Conservation (phyloP, 2,888 invertebrate species). For the Strigamia maritima region DNA sequence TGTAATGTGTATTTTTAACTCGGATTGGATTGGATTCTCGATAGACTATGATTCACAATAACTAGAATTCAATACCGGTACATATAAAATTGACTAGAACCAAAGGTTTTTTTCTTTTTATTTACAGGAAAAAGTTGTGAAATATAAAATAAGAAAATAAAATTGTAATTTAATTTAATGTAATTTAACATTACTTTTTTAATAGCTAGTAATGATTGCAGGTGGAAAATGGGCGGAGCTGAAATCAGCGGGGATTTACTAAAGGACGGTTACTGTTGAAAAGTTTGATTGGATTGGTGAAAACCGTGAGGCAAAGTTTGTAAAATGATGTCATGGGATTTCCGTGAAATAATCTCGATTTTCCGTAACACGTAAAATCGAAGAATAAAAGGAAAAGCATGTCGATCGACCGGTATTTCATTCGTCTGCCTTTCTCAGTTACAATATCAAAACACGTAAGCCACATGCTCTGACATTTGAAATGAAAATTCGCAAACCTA, state of each 20-base stretch:
- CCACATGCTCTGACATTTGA: neutral
- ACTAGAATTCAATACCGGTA: too few species aligned
- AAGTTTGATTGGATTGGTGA: slow-evolving; percentile 1
- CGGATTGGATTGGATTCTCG: too few species aligned
- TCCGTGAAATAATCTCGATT: slow-evolving; percentile 19
- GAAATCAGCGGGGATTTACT: neutral
- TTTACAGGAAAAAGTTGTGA: too few species aligned
- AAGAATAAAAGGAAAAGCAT: slow-evolving; percentile 23
- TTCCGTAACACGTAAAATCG: slow-evolving; percentile 11
- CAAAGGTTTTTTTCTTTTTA: too few species aligned
- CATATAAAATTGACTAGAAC: too few species aligned
- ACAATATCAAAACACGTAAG: slow-evolving; percentile 3
- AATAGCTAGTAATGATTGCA: neutral
- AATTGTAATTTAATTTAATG: too few species aligned
- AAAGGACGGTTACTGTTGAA: neutral
- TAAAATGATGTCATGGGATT: slow-evolving; percentile 26
- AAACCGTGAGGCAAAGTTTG: slow-evolving; percentile 12
- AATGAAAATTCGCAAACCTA: neutral
- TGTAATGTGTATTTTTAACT: too few species aligned
- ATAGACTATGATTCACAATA: too few species aligned
- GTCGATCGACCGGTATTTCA: slow-evolving; percentile 25
- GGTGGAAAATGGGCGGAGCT: neutral
- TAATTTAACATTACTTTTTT: neutral
- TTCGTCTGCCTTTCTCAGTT: neutral
- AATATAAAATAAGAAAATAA: too few species aligned